A percentile compares a stretch with the other conserved stretches of the same genome.
These are phyloP conservation scores for Camelus bactrianus DNA, from an alignment of 2,113 vertebrate species.

Conservation along the genomic window DNA sequence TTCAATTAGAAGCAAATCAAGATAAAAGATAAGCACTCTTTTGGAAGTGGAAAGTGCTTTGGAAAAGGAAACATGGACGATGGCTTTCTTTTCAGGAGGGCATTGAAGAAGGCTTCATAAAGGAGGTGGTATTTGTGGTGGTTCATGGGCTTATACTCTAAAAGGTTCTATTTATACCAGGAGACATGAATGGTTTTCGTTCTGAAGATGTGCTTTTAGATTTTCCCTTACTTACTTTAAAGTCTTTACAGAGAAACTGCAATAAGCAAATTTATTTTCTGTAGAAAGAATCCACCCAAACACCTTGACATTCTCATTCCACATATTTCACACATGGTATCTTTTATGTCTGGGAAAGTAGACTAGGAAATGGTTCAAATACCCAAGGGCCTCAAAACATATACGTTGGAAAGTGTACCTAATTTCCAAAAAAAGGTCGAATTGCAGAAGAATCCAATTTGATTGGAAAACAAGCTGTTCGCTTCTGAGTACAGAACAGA, in stretches of 20 bases:
- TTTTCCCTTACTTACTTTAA: conserved; percentile 58
- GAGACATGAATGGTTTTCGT: conserved; percentile 60
- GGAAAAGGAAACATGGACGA: conserved; percentile 31
- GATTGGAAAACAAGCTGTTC: conserved; percentile 79
- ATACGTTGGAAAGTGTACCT: conserved; percentile 71
- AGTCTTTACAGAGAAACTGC: conserved; percentile 62
- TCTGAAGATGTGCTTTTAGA: conserved; percentile 65
- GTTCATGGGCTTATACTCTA: conserved; percentile 37
- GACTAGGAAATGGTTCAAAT: conserved; percentile 78
- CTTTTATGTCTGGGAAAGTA: conserved; percentile 79
- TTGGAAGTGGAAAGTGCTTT: conserved; percentile 7
- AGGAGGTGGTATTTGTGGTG: conserved; percentile 32
- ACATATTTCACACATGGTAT: conserved; percentile 77
- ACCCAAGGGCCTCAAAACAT: conserved; percentile 73
- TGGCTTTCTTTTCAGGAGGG: conserved; percentile 19
- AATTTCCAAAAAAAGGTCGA: conserved; percentile 74
- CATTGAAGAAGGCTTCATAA: conserved; percentile 49
- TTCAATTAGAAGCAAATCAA: neutral
- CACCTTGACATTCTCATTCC: conserved; percentile 76
- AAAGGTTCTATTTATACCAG: conserved; percentile 67
- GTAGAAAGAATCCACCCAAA: conserved; percentile 76
- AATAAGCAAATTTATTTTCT: conserved; percentile 75
- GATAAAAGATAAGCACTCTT: neutral
- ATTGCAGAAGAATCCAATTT: conserved; percentile 58
- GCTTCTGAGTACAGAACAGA: conserved; percentile 39